phyloP scores from a whole-genome alignment of 2,797 vertebrate species.

The Rhabdophis nuchalis region DNA sequence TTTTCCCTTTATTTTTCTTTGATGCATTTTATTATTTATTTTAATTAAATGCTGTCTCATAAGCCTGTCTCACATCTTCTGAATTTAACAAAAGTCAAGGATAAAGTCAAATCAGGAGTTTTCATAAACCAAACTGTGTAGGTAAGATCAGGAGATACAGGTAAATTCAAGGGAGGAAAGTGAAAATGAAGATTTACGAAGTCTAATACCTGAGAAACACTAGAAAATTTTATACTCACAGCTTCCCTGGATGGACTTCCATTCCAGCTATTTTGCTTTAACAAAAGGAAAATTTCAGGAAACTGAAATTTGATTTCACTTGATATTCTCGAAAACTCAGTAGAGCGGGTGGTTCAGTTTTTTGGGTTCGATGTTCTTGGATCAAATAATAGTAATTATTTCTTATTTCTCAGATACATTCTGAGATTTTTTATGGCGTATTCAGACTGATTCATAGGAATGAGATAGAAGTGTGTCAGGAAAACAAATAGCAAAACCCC shows the following conservation, averaged over 20 bases:
- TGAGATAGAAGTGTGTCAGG: not conserved
- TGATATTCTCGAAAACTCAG: not conserved
- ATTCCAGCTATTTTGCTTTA: not conserved
- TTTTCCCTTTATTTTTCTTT: not conserved
- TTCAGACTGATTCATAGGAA: not conserved
- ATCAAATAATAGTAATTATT: not conserved
- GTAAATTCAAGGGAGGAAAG: not conserved
- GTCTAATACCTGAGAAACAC: not conserved
- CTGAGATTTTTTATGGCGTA: too few species aligned
- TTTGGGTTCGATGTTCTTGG: not conserved
- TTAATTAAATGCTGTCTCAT: not conserved
- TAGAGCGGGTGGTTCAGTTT: not conserved
- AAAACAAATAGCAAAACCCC: not conserved
- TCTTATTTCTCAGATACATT: not conserved
- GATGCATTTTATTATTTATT: not conserved
- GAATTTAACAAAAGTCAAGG: not conserved
- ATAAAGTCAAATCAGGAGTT: not conserved
- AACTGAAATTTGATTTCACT: not conserved
- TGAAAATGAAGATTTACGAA: not conserved
- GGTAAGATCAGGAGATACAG: not conserved
- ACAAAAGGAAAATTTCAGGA: not conserved
- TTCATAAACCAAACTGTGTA: not conserved
- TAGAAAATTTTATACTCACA: not conserved
- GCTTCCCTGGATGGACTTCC: not conserved
- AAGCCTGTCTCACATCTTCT: not conserved